Conservation (phyloP, 2,113 vertebrate genomes). For the Poeciliopsis turrubarensis region DNA sequence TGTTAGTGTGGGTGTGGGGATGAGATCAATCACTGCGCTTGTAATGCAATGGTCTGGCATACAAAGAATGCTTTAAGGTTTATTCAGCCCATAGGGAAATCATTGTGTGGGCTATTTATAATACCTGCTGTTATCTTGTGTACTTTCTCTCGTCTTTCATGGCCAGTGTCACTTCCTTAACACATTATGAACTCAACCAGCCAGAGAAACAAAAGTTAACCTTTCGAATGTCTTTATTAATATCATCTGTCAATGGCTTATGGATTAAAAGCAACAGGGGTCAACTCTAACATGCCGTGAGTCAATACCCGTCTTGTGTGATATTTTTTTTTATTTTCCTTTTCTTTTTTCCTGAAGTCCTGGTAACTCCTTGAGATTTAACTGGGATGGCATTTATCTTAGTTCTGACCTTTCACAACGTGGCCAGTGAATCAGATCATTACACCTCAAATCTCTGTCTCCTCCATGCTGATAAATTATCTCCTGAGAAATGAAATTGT, state of each 20-base stretch:
- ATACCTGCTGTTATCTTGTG: conserved; percentile 27
- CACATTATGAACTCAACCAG: conserved; percentile 18
- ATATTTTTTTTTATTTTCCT: conserved; percentile 38
- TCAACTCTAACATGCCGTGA: background rate
- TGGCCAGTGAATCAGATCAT: conserved; percentile 67
- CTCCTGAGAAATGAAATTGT: conserved; percentile 64
- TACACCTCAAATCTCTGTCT: conserved; percentile 56
- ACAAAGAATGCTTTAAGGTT: conserved; percentile 65
- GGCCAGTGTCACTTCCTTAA: conserved; percentile 18
- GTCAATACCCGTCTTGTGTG: conserved; percentile 58
- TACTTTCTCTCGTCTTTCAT: conserved; percentile 24
- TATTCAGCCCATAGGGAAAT: conserved; percentile 65
- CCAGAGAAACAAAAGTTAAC: conserved; percentile 36
- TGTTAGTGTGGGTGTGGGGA: conserved; percentile 60
- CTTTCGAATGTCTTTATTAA: conserved; percentile 47
- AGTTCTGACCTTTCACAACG: conserved; percentile 69
- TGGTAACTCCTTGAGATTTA: conserved; percentile 52
- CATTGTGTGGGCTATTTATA: conserved; percentile 62
- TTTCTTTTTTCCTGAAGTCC: conserved; percentile 52
- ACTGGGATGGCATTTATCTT: conserved; percentile 69
- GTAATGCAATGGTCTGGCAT: conserved; percentile 67
- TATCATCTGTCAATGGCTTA: conserved; percentile 40
- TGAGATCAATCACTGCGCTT: conserved; percentile 61
- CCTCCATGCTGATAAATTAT: conserved; percentile 58
- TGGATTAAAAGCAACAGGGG: conserved; percentile 27